A percentile compares a stretch with the other conserved stretches of the same genome.
Evolutionary conservation across 2,113 vertebrate species (phyloP).

Genomic region (Trinectes maculatus): DNA sequence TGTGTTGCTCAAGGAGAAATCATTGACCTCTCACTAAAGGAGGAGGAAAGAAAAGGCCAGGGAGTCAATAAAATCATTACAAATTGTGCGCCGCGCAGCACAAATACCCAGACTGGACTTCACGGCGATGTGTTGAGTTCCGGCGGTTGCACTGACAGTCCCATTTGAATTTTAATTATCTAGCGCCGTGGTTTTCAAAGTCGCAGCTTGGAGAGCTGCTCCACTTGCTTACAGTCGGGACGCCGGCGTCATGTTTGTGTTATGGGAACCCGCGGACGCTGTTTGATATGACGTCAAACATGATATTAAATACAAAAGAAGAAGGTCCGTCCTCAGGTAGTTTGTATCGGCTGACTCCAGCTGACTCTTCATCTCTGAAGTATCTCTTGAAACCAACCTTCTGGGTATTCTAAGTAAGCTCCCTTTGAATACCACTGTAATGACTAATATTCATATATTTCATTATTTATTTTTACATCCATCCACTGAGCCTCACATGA

Average conservation of each 20-base stretch:
- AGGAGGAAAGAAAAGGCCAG: neutral
- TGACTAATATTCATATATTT: neutral
- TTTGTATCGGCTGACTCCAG: neutral
- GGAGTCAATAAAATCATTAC: constrained; percentile 12
- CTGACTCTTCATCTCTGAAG: neutral
- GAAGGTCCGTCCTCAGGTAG: neutral
- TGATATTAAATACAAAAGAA: neutral
- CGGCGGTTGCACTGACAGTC: neutral
- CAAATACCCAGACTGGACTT: neutral
- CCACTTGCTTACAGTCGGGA: too few relatives aligned
- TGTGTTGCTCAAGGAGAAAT: neutral
- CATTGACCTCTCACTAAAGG: neutral
- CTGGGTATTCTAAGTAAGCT: neutral
- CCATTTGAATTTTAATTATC: neutral
- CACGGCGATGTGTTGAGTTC: neutral
- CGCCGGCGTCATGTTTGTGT: too few relatives aligned
- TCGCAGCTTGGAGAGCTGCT: neutral
- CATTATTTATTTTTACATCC: neutral
- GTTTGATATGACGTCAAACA: neutral
- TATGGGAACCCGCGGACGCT: too few relatives aligned
- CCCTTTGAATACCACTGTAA: neutral
- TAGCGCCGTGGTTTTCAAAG: neutral
- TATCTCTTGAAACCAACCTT: neutral
- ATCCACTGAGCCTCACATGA: neutral
- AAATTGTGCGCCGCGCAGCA: neutral